Evolutionary conservation across 1,140 invertebrate species (phyloP).

Genomic region (Drosophila cardini): DNA sequence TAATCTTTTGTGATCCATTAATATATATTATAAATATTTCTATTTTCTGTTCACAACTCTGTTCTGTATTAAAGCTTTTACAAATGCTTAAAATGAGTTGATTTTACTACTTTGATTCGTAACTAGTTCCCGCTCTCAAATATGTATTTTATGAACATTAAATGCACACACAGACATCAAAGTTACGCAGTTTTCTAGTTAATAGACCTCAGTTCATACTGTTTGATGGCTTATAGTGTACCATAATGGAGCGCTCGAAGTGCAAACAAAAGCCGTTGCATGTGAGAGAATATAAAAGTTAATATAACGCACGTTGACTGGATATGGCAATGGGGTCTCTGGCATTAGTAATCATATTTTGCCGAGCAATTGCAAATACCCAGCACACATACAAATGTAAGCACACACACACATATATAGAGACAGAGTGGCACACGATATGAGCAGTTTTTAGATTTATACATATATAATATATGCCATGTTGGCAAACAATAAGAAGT

Average conservation of each 20-base stretch:
- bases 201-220: constrained; percentile 8
- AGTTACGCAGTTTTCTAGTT: constrained; percentile 7
- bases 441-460: constrained; percentile 80
- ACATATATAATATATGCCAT: constrained; percentile 53
- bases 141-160: neutral
- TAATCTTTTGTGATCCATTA: too few species aligned
- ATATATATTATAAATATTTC: too few species aligned
- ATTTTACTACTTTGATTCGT: too few species aligned
- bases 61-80: too few species aligned
- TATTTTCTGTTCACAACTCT: too few species aligned
- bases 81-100: too few species aligned
- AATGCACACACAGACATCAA: neutral
- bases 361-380: constrained; percentile 69
- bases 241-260: constrained; percentile 28
- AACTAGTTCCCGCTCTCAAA: neutral
- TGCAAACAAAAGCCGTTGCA: constrained; percentile 59
- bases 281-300: constrained; percentile 58
- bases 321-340: constrained; percentile 38
- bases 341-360: constrained; percentile 80
- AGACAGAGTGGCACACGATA: constrained; percentile 43
- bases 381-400: constrained; percentile 29
- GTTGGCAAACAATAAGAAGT: constrained; percentile 73
- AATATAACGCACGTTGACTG: constrained; percentile 65
- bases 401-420: constrained; percentile 17
- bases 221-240: constrained; percentile 28